Evolutionary conservation across 2,888 invertebrate species (phyloP).

Genomic region (Opisthograptis luteolata): DNA sequence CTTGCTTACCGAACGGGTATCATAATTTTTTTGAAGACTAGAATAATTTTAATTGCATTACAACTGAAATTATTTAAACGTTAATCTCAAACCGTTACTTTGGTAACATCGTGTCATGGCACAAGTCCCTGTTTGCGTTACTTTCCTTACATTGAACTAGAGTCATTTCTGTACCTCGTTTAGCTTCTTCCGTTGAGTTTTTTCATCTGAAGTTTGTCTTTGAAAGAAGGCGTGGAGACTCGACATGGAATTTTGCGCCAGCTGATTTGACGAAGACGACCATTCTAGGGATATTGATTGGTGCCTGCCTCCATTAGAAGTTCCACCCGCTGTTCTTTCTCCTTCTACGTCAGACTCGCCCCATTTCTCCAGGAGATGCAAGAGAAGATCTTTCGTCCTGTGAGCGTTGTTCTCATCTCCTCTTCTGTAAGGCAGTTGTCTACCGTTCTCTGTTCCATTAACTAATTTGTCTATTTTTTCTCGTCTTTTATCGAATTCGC

Average conservation of each 20-base stretch:
- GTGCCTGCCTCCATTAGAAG: constrained; percentile 78
- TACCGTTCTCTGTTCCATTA: constrained; percentile 69
- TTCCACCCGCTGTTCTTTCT: constrained; percentile 80
- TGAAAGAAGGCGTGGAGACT: constrained; percentile 92
- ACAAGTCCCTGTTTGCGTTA: constrained; percentile 55
- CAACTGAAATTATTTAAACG: constrained; percentile 42
- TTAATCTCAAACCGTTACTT: constrained; percentile 74
- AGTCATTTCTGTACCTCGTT: constrained; percentile 60
- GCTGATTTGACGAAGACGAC: constrained; percentile 86
- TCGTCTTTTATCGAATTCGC: constrained; percentile 75
- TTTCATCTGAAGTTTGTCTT: constrained; percentile 82
- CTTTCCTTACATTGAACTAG: constrained; percentile 15
- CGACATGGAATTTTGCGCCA: constrained; percentile 91
- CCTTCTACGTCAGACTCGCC: constrained; percentile 84
- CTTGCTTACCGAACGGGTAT: constrained; percentile 55
- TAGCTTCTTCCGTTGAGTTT: constrained; percentile 70
- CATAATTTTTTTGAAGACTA: constrained; percentile 60
- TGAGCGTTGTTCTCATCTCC: constrained; percentile 85
- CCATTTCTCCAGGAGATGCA: constrained; percentile 91
- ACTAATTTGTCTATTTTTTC: constrained; percentile 77
- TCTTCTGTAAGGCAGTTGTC: constrained; percentile 76
- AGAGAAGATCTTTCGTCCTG: constrained; percentile 89
- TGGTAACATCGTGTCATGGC: constrained; percentile 79
- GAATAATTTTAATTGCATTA: constrained; percentile 67
- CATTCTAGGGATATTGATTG: constrained; percentile 91